Percentiles rank a stretch among this genome's conserved stretches.
Conservation (phyloP, 2,113 vertebrate genomes). For the Spea multiplicata region DNA sequence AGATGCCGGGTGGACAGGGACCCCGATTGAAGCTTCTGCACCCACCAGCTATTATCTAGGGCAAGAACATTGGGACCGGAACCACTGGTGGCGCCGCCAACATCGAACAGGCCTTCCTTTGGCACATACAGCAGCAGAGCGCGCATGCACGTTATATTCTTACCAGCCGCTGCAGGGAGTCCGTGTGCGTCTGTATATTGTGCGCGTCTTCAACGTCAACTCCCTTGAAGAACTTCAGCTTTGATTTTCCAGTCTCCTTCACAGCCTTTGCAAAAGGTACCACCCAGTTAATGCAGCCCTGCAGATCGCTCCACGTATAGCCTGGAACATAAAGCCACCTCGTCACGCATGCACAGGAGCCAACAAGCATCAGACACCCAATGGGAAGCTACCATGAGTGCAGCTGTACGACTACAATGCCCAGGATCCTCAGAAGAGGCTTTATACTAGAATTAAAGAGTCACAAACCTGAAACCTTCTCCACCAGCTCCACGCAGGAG, state of each 20-base stretch:
- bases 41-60: no score
- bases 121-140: no score
- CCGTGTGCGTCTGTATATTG: slow-evolving; percentile 88
- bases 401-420: no score
- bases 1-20: no score
- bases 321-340: slow-evolving; percentile 61
- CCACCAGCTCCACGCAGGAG: slow-evolving; percentile 85
- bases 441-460: neutral
- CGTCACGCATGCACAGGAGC: neutral
- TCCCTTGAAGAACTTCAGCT: slow-evolving; percentile 79
- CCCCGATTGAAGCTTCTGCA: no score
- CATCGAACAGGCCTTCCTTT: no score
- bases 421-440: no score
- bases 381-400: no score
- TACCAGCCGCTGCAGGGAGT: slow-evolving; percentile 88
- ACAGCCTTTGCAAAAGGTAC: slow-evolving; percentile 88
- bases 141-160: slow-evolving; percentile 44
- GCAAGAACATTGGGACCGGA: no score
- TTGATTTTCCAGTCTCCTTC: slow-evolving; percentile 74
- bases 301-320: slow-evolving; percentile 80
- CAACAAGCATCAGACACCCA: no score
- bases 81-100: no score
- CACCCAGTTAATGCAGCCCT: slow-evolving; percentile 91
- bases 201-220: slow-evolving; percentile 80
- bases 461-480: slow-evolving; percentile 85